Evolutionary conservation across 2,113 vertebrate genomes (phyloP).

Genomic region (Miniopterus natalensis): DNA sequence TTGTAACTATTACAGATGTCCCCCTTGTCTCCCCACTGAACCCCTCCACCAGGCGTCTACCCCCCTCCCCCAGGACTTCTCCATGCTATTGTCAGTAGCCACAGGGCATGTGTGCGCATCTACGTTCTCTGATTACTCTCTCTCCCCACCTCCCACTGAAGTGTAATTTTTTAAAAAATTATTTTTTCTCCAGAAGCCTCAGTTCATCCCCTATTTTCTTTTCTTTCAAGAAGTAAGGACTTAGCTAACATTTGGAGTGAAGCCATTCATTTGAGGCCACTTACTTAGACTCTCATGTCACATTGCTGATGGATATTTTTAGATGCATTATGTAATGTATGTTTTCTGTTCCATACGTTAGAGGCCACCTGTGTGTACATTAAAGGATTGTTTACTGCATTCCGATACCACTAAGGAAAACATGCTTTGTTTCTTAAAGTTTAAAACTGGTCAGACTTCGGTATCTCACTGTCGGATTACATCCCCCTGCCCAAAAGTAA

Average conservation of each 20-base stretch:
- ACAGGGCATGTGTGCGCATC: too few relatives aligned
- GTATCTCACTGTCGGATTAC: neutral
- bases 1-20: too few relatives aligned
- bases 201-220: neutral
- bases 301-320: slow-evolving; percentile 11
- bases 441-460: slow-evolving; percentile 38
- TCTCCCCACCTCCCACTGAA: neutral
- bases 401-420: slow-evolving; percentile 29
- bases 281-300: slow-evolving; percentile 20
- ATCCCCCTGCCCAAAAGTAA: neutral
- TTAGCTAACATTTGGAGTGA: slow-evolving; percentile 11
- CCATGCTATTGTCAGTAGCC: too few relatives aligned
- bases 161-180: neutral
- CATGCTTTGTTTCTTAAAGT: slow-evolving; percentile 18
- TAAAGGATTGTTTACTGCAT: slow-evolving; percentile 30
- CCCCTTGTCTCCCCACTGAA: too few relatives aligned
- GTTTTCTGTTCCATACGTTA: slow-evolving; percentile 27
- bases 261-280: neutral
- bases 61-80: too few relatives aligned
- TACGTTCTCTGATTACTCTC: too few relatives aligned
- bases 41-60: too few relatives aligned
- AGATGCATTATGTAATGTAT: neutral
- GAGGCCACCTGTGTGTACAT: neutral
- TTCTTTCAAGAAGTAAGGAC: neutral
- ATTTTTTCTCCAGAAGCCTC: neutral